Conservation (phyloP, 92 coral and sea anemone species). For the Zoanthus sansibaricus region DNA sequence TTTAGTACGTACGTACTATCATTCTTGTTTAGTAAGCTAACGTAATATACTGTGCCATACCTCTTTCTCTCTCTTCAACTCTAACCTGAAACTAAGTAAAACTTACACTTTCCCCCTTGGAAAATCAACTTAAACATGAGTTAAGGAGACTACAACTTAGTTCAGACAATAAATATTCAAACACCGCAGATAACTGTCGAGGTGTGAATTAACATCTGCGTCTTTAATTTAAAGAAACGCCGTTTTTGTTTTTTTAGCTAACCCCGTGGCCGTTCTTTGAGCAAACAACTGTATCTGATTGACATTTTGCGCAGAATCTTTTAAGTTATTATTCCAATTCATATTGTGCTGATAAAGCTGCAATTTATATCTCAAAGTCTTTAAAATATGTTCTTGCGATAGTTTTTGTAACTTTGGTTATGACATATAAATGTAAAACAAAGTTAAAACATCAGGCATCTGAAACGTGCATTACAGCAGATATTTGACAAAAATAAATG, state of each 20-base stretch:
- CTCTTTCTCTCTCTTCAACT: no score
- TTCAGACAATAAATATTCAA: not conserved
- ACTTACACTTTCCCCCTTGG: not conserved
- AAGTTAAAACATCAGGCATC: not conserved
- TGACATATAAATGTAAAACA: not conserved
- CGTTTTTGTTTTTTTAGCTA: not conserved
- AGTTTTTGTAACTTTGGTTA: not conserved
- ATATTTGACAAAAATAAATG: not conserved
- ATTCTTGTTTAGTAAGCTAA: no score
- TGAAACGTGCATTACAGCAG: not conserved
- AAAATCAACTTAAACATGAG: not conserved
- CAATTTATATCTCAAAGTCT: not conserved
- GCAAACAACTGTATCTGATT: constrained; percentile 17
- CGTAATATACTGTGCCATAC: no score
- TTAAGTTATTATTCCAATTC: not conserved
- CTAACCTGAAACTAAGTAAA: no score
- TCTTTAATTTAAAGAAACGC: not conserved
- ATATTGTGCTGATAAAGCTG: not conserved
- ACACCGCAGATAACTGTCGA: constrained; percentile 13
- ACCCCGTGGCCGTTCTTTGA: constrained; percentile 18
- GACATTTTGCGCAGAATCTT: constrained; percentile 20
- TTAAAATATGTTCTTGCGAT: not conserved
- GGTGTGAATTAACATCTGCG: constrained; percentile 31
- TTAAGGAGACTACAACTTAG: not conserved
- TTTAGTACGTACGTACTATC: no score